phyloP scores from a whole-genome alignment of 2,888 invertebrate species.

The Augochlorella aurata region DNA sequence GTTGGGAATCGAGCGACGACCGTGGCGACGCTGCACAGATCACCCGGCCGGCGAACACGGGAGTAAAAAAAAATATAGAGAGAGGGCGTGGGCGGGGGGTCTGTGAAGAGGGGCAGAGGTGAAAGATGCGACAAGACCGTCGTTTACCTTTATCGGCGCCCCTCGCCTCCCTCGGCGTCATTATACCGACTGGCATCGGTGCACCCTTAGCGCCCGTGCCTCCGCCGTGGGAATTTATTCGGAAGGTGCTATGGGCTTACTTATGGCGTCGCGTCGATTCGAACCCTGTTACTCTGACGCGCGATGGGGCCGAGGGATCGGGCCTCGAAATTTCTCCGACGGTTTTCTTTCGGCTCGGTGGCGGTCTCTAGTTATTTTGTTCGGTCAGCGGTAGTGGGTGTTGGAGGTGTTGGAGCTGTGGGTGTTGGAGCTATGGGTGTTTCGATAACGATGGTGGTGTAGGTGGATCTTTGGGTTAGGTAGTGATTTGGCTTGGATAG shows the following conservation, averaged over 20 bases:
- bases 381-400: no score
- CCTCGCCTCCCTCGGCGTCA: conserved; percentile 53
- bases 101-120: conserved; percentile 20
- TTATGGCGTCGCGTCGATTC: conserved; percentile 35
- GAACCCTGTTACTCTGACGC: conserved; percentile 8
- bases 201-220: conserved; percentile 26
- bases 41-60: conserved; percentile 26
- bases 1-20: conserved; percentile 65
- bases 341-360: neutral
- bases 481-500: no score
- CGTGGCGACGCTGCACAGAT: conserved; percentile 58
- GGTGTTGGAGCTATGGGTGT: no score
- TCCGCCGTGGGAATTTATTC: conserved; percentile 48
- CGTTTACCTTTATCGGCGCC: conserved; percentile 64
- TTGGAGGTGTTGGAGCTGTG: no score
- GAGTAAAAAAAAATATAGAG: conserved; percentile 6
- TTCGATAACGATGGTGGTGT: no score
- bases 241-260: conserved; percentile 20
- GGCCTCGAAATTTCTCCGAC: neutral
- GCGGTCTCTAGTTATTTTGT: no score
- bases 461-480: no score
- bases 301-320: neutral
- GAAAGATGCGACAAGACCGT: conserved; percentile 66
- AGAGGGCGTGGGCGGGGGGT: neutral
- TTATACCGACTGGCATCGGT: conserved; percentile 18